A percentile compares a stretch with the other conserved stretches of the same genome.
Conservation (phyloP, 2,888 invertebrate species). For the Carpatolechia fugitivella region DNA sequence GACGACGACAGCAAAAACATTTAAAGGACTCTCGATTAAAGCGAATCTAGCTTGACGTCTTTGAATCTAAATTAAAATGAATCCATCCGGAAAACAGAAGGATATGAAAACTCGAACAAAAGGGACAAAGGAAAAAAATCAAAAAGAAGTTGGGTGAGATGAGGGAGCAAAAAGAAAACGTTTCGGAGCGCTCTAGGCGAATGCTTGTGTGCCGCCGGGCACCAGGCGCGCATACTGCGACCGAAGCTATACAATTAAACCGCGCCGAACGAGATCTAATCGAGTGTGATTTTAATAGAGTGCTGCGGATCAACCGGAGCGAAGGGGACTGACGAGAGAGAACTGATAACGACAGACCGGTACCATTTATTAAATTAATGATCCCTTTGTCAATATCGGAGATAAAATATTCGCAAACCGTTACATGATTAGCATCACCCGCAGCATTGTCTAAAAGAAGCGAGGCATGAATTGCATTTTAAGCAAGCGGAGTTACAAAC, state of each 20-base stretch:
- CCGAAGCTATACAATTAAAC: constrained; percentile 64
- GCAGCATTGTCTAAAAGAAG: constrained; percentile 8
- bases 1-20: no score
- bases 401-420: constrained; percentile 42
- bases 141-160: constrained; percentile 55
- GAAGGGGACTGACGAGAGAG: constrained; percentile 32
- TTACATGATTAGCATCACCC: constrained; percentile 28
- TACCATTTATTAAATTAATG: constrained; percentile 44
- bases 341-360: constrained; percentile 45
- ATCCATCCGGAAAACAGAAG: constrained; percentile 68
- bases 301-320: constrained; percentile 46
- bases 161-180: constrained; percentile 48
- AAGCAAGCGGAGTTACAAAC: constrained; percentile 36
- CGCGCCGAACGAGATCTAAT: constrained; percentile 56
- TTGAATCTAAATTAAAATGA: constrained; percentile 69
- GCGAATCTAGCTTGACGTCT: constrained; percentile 30
- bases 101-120: constrained; percentile 69
- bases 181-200: constrained; percentile 39
- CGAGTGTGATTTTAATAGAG: constrained; percentile 71
- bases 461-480: constrained; percentile 24
- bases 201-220: constrained; percentile 34
- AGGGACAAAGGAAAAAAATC: constrained; percentile 57
- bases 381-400: constrained; percentile 41
- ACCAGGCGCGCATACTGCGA: constrained; percentile 62
- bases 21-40: no score